Evolutionary conservation across 1,140 invertebrate genomes (phyloP), one percentile per base, ranked within the genome.

Genomic region (Cataglyphis hispanica): DNA sequence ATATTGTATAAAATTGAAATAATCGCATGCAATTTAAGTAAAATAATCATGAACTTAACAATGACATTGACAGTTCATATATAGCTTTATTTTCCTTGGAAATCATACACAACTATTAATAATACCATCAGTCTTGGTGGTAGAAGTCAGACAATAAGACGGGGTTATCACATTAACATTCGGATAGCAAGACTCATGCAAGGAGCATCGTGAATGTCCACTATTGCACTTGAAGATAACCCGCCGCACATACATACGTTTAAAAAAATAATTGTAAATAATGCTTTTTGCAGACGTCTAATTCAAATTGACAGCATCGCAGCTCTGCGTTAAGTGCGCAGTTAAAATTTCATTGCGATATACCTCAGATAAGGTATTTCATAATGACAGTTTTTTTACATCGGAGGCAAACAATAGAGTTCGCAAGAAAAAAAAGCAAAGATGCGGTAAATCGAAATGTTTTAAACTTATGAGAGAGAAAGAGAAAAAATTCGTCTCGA

Each of bases 101-200:
- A 72, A 81, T 86, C 61, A 25, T n/a, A 10, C 56, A 53, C 46
- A 53, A 80, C 58, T 87, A 84, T 80, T 80, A 81, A 83, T 89
- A 86, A 85, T 85, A 58, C 53, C 31, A 13, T 25, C 83, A 75
- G 13, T 46, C 43, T 75, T 60, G 27, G 50, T 70, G 58, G 13
- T 56, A 50, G 67, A 72, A 78, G 63, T 72, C 84, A 72, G 22
- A 46, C 84, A 78, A 85, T 85, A 58, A 63, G 64, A 25, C 56
- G 61, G 13, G 87, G 76, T 89, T 89, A 89, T 89, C 87, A 22
- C 50, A 56, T 63, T 56, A 60, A 70, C 74, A 60, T 53, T 87
- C 46, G 50, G 34, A 46, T 66, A 63, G 31, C 43, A 46, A 74
- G 56, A 53, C 67, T 58, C 56, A 10, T 69, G 22, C 25, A 43